Percentiles rank a stretch among this genome's conserved stretches.
Conservation (phyloP, 2,797 vertebrate genomes). For the Kryptolebias ocellatus region DNA sequence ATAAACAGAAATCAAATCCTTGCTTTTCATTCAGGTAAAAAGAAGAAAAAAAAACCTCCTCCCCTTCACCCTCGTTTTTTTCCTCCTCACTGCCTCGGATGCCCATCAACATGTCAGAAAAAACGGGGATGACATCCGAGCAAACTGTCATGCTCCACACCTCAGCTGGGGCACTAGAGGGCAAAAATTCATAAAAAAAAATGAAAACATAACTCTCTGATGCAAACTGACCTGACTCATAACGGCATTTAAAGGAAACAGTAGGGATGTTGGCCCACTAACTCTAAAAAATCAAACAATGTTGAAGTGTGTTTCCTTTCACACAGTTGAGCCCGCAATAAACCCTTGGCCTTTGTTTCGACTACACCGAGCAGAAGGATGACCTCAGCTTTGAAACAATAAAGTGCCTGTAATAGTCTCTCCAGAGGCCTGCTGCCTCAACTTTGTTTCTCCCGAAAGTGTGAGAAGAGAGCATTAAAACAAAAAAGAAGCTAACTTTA, state of each 20-base stretch:
- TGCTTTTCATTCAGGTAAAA: slow-evolving; percentile 3
- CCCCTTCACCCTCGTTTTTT: slow-evolving; percentile 34
- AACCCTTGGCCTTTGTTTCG: slow-evolving; percentile 95
- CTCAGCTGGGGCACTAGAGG: slow-evolving; percentile 36
- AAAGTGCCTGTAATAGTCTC: slow-evolving; percentile 95
- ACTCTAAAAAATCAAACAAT: slow-evolving; percentile 86
- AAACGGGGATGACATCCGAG: slow-evolving; percentile 64
- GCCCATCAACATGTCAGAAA: slow-evolving; percentile 59
- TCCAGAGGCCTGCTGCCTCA: slow-evolving; percentile 92
- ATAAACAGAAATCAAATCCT: slow-evolving; percentile 1
- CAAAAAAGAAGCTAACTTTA: slow-evolving; percentile 57
- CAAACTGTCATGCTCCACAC: slow-evolving; percentile 59
- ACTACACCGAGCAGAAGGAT: slow-evolving; percentile 90
- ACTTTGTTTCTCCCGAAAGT: slow-evolving; percentile 95
- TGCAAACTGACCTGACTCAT: slow-evolving; percentile 27
- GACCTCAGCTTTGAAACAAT: slow-evolving; percentile 99
- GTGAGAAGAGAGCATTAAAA: slow-evolving; percentile 79
- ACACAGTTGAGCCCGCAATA: slow-evolving; percentile 95
- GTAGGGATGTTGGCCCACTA: slow-evolving; percentile 59
- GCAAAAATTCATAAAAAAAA: slow-evolving; percentile 31
- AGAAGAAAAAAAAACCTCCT: background rate
- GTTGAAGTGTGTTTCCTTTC: slow-evolving; percentile 96
- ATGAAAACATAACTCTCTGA: slow-evolving; percentile 9
- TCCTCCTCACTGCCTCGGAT: slow-evolving; percentile 30
- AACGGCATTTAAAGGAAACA: slow-evolving; percentile 52